Base-by-base conservation (phyloP, 1,140 invertebrate species). In the Nomia melanderi region DNA sequence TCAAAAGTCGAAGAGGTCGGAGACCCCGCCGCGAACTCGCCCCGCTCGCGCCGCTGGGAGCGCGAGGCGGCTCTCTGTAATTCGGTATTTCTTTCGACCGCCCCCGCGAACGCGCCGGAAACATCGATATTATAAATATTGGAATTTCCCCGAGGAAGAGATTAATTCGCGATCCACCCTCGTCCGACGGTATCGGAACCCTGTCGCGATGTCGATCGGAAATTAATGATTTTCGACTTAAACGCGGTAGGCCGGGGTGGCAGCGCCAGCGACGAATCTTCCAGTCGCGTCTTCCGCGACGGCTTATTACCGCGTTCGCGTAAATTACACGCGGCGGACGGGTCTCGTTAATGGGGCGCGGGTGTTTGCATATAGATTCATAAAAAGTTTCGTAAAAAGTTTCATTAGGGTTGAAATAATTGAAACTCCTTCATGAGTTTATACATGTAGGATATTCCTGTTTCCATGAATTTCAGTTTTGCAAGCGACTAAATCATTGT, bases 1-100 rank as follows among this genome's bases (percentile, higher is more conserved):
- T 83, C 77, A 83, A 72, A 84, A 84, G 77, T 76, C 66, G 66
- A 69, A 79, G 27, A 17, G 65, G 44, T 60, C 50, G 66, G 41
- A 72, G 54, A 76, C 66, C 77, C 75, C 44, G 44, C 12, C 36
- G 14, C 9, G 9, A n/a, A n/a, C n/a, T n/a, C 5, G 17, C 9
- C 14, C 17, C 12, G 47, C 11, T 11, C 23, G 27, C 39, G 33
- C 64, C 27, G 29, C 31, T 14, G 54, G 54, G 50, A 57, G 36
- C 47, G 31, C 7, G 8, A 17, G 29, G n/a, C n/a, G n/a, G n/a
- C n/a, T n/a, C 11, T 27, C 64, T 14, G 64, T 76, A 50, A 76
- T 59, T 76, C 64, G 23, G 3, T 60, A 50, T 69, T 23, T 39
- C 31, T 59, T 59, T 57, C 36, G 41, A 67, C 47, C 53, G 23